Evolutionary conservation across 2,888 invertebrate species (phyloP), one percentile per base, ranked within the genome.

Genomic region (Sthenelais limicola): DNA sequence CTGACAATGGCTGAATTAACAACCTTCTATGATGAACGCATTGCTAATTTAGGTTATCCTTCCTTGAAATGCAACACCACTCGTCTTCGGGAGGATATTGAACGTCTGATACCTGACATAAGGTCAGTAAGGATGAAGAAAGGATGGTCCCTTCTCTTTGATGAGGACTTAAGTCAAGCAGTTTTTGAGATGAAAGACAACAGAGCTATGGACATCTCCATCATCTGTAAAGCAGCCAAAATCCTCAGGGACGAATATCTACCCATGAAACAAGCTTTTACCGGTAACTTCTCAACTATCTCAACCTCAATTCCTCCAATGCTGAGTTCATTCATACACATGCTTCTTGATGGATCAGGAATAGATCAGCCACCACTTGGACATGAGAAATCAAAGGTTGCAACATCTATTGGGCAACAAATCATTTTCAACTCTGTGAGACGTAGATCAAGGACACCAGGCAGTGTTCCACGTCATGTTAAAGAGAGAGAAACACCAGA

Each of bases 341-440:
- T 52, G 52, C 52, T 52, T 18, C 52, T 52, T 52, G 52, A 52
- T 52, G 52, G 52, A 52, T 52, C 52, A 52, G 52, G 52, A 12
- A 52, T 52, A 18, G 52, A 52, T 52, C 52, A 52, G 24, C 52
- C 52, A 18, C 15, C 52, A 18, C 52, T 24, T 18, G 52, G 24
- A 21, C 18, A 15, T 12, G 52, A 21, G 52, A 52, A 21, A 52
- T 52, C 52, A 12, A 12, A 21, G 24, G 52, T 52, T 18, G 24
- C 52, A 52, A 21, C 52, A 18, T 52, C 52, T 9, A 52, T 52
- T 52, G 52, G 52, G 12, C 52, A 52, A 21, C 52, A 52, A 24
- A 52, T 52, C 24, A 52, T 52, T 18, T 52, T 18, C 52, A 52
- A 52, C 24, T 52, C 52, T 12, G 15, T 21, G 24, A 52, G 21